Evolutionary conservation across 2,888 invertebrate genomes (phyloP), one percentile per base, ranked within the genome.

Genomic region (Diplazon laetatorius): DNA sequence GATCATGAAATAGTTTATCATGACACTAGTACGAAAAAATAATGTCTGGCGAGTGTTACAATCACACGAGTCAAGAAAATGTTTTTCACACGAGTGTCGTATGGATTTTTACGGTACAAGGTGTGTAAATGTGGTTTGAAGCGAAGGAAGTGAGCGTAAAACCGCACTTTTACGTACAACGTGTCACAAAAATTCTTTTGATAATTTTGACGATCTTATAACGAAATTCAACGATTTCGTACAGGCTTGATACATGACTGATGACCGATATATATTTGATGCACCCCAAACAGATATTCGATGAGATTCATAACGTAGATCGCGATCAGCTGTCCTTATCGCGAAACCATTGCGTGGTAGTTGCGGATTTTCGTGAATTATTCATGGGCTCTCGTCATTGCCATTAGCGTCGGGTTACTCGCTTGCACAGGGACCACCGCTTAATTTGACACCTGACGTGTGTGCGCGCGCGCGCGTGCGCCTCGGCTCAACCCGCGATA

Each of bases 401-500:
- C 85, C 86, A 87, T 87, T 87, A 85, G 87, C 86, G 86, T 88
- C 87, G 77, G 80, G 84, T 85, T 85, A 86, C 86, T 85, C 85
- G 80, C 86, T 89, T 88, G 88, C 87, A 87, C 89, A 84, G 86
- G 84, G 85, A 85, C 85, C 83, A 86, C 83, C 82, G 83, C 83
- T 85, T 89, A 89, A 89, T 89, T 89, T 88, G 89, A 87, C 89
- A 88, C 83, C 83, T 87, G 86, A 89, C 85, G n/a, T n/a, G n/a
- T n/a, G n/a, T n/a, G n/a, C n/a, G 83, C 59, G 18, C 22, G 9
- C 37, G 10, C 18, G 12, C 48, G 8, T 55, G 14, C 59, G 20
- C 44, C n/a, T 22, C 12, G 63, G 35, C 8, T 35, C 35, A 30
- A 16, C 42, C 30, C 46, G 35, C 12, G 22, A 16, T 18, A 22